Evolutionary conservation across 2,797 vertebrate genomes (phyloP).

Genomic region (Lacerta agilis): DNA sequence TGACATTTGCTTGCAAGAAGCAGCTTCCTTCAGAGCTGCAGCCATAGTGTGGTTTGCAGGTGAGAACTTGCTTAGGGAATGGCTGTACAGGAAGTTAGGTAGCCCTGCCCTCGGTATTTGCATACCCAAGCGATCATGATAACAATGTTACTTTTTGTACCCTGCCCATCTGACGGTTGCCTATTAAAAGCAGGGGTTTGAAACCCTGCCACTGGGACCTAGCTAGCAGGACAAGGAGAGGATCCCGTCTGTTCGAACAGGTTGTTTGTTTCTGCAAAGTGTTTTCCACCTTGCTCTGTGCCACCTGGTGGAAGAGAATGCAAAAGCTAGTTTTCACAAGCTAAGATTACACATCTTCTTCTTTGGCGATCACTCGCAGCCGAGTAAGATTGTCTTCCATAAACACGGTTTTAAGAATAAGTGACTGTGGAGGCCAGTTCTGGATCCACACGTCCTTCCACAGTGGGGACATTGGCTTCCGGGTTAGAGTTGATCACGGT

Average conservation of each 20-base stretch:
- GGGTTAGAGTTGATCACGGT: too few relatives aligned
- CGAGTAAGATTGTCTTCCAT: too few relatives aligned
- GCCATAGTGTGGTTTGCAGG: slow-evolving; percentile 5
- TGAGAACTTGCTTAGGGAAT: slow-evolving; percentile 10
- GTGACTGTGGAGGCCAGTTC: too few relatives aligned
- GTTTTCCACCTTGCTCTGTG: not conserved
- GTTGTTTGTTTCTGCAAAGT: not conserved
- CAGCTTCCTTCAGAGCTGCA: not conserved
- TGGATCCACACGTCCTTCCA: too few relatives aligned
- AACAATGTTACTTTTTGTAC: too few relatives aligned
- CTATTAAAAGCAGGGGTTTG: slow-evolving; percentile 37
- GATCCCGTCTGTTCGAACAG: not conserved
- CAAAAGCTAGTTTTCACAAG: not conserved
- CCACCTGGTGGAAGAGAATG: not conserved
- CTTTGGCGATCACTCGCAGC: too few relatives aligned
- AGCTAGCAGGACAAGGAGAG: not conserved
- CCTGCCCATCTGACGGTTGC: not conserved
- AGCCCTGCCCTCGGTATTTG: not conserved
- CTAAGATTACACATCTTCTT: not conserved
- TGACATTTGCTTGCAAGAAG: not conserved
- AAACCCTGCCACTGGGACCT: slow-evolving; percentile 36
- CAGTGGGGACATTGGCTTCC: too few relatives aligned
- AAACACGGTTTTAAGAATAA: too few relatives aligned
- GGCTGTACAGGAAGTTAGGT: not conserved
- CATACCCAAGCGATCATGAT: not conserved